Base-by-base conservation (phyloP, 2,888 invertebrate species). In the Megalurothrips usitatus region DNA sequence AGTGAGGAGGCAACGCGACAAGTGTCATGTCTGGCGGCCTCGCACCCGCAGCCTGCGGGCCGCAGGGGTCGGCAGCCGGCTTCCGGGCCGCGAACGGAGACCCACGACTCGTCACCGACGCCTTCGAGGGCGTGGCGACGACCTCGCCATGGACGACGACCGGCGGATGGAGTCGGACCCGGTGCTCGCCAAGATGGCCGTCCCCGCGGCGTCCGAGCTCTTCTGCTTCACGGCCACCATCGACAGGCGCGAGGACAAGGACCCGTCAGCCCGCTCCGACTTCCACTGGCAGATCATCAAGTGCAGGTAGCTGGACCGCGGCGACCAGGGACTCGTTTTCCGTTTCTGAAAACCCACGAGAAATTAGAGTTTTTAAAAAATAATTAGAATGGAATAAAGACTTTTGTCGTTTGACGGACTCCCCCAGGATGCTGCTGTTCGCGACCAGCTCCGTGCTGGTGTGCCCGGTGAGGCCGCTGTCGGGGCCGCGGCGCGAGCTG, bases 261-360 rank as follows among this genome's bases (percentile, higher is more conserved):
- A 84, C 79, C 75, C 78, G n/a, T 82, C 83, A 58, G 82, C 82
- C 12, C 83, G 83, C 81, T 83, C 83, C 8, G 82, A 82, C 75
- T 83, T 81, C 49, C 83, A 84, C 43, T 82, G 83, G 82, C 83
- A 84, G 81, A 82, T 84, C 43, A 80, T 84, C 23, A 84, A 84
- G 80, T 84, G 84, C 83, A 84, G 84, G 84, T 84, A 23, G 58
- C 11, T 19, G n/a, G 79, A 52, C n/a, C n/a, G n/a, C n/a, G n/a
- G n/a, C n/a, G n/a, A n/a, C n/a, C n/a, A n/a, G n/a, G n/a, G n/a
- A n/a, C n/a, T n/a, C n/a, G n/a, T n/a, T n/a, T n/a, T n/a, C n/a
- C n/a, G 9, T 49, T 14, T 9, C 49, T 49, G 49, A 11, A 49
- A 49, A 49, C 14, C 14, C 49, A 49, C 49, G 14, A 49, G 14